These are phyloP conservation scores for Leistus spinibarbis DNA, from an alignment of 2,888 invertebrate genomes.

Conservation along the genomic window DNA sequence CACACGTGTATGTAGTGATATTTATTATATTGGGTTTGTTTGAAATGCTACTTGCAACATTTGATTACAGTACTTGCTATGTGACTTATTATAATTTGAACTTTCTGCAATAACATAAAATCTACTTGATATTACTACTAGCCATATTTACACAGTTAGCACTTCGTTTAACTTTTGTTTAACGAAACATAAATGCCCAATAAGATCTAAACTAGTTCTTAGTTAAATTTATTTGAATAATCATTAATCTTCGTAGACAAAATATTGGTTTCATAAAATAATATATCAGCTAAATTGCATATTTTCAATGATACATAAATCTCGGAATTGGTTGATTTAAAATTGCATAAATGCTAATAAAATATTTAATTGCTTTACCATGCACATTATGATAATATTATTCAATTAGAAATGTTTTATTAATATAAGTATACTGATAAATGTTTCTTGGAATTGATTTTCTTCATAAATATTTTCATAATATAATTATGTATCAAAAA, in stretches of 20 bases:
- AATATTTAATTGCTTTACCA: neutral
- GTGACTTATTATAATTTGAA: neutral
- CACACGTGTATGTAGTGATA: neutral
- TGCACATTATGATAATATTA: neutral
- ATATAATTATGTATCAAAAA: too few relatives aligned
- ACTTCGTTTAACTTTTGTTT: neutral
- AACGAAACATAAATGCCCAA: too few relatives aligned
- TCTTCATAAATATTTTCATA: neutral
- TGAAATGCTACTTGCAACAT: neutral
- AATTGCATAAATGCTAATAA: too few relatives aligned
- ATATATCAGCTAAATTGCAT: neutral
- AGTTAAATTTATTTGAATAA: neutral
- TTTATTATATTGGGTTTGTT: neutral
- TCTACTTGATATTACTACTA: too few relatives aligned
- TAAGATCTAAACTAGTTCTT: too few relatives aligned
- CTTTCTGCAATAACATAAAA: neutral
- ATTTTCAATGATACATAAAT: neutral
- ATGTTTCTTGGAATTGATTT: neutral
- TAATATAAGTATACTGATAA: too few relatives aligned
- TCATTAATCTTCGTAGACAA: neutral
- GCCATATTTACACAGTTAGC: neutral
- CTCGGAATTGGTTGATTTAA: too few relatives aligned
- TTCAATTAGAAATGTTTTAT: neutral
- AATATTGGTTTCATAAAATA: too few relatives aligned
- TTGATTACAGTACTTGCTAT: neutral